These are phyloP conservation scores for Xestoiulus laeticollis DNA, from an alignment of 2,888 invertebrate species.

Conservation along the genomic window DNA sequence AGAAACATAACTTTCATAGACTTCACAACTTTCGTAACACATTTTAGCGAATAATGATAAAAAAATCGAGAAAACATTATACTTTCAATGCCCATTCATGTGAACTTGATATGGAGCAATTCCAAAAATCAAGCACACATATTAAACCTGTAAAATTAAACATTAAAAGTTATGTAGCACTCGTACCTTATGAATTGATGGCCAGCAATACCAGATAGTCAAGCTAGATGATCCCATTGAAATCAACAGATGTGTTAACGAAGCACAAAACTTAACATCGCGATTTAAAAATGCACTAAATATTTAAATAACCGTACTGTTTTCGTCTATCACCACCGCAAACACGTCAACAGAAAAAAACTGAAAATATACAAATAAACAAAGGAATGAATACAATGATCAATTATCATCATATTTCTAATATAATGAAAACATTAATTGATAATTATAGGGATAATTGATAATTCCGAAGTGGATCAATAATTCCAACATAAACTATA, in stretches of 20 bases:
- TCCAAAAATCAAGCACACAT: no score
- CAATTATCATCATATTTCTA: no score
- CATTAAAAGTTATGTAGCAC: neutral
- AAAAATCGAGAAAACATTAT: neutral
- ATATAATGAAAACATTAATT: no score
- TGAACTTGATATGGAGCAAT: no score
- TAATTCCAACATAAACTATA: no score
- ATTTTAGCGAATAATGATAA: no score
- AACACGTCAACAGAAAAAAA: neutral
- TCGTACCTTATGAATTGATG: neutral
- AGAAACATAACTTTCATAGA: constrained; percentile 10
- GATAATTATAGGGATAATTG: no score
- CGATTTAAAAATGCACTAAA: neutral
- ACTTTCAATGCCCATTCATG: no score
- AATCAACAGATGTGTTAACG: neutral
- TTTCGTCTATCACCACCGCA: neutral
- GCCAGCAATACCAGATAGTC: neutral
- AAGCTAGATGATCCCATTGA: no score
- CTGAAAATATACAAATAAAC: neutral
- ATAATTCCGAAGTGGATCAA: no score
- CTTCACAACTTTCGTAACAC: neutral
- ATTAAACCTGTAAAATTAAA: no score
- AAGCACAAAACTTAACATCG: neutral
- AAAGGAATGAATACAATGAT: neutral
- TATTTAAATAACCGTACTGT: neutral